These are phyloP conservation scores for Lasiommata megera DNA, from an alignment of 2,888 invertebrate genomes.

Conservation along the genomic window DNA sequence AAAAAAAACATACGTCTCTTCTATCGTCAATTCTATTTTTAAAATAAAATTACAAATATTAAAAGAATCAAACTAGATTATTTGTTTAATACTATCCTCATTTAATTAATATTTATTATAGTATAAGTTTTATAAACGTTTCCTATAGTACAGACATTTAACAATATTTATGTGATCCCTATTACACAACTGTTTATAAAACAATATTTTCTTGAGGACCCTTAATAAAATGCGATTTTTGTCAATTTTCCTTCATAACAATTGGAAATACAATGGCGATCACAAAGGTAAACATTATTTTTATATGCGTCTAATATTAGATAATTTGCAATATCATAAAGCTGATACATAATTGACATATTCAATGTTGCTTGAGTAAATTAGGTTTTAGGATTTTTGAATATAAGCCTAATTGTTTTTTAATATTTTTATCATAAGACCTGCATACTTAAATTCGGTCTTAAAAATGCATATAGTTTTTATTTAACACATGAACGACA, in stretches of 20 bases:
- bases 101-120: not conserved
- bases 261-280: conserved; percentile 3
- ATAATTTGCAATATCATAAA: conserved; percentile 11
- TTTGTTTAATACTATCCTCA: not conserved
- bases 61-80: not conserved
- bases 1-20: too few species aligned
- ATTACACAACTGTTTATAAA: not conserved
- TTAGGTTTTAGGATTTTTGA: not conserved
- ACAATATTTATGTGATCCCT: conserved; percentile 9
- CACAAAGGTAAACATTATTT: not conserved
- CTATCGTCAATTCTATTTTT: too few species aligned
- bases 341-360: conserved; percentile 18
- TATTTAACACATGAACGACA: too few species aligned
- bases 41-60: too few species aligned
- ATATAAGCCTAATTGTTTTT: not conserved
- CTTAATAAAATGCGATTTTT: not conserved
- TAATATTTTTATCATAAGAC: not conserved
- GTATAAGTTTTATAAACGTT: not conserved
- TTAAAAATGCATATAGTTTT: too few species aligned
- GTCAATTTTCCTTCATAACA: not conserved
- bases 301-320: not conserved
- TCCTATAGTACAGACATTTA: conserved; percentile 4
- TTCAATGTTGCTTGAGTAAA: not conserved
- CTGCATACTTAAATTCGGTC: not conserved
- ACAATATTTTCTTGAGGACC: not conserved